These are phyloP conservation scores for Zonitis immaculata DNA, from an alignment of 2,888 invertebrate species.

Conservation along the genomic window DNA sequence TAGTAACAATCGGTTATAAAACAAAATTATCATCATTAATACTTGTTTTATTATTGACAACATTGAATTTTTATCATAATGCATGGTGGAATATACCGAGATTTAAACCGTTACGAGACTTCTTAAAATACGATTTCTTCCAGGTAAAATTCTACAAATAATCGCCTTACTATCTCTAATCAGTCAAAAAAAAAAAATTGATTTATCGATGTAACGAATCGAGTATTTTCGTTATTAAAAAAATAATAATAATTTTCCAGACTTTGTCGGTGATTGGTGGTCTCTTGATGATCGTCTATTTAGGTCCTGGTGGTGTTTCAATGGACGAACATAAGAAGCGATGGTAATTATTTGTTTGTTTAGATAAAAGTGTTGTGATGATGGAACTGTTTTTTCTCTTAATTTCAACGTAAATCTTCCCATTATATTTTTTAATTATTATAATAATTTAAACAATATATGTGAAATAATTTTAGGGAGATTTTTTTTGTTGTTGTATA, in stretches of 20 bases:
- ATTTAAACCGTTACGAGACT: conserved; percentile 95
- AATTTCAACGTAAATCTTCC: background rate
- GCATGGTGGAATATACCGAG: conserved; percentile 97
- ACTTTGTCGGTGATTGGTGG: conserved; percentile 98
- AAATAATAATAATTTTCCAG: conserved; percentile 57
- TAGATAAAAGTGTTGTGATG: conserved; percentile 14
- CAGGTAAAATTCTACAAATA: too few relatives aligned
- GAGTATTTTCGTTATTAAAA: too few relatives aligned
- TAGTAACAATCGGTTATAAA: conserved; percentile 96
- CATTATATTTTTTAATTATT: too few relatives aligned
- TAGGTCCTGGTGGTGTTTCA: conserved; percentile 97
- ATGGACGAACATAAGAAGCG: conserved; percentile 99
- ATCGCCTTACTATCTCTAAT: too few relatives aligned
- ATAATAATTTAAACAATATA: conserved; percentile 2
- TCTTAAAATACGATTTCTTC: conserved; percentile 99
- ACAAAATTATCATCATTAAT: conserved; percentile 96
- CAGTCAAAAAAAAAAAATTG: too few relatives aligned
- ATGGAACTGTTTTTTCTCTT: conserved; percentile 7
- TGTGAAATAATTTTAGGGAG: background rate
- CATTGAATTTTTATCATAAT: conserved; percentile 95
- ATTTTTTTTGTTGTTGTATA: conserved; percentile 1
- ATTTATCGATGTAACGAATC: too few relatives aligned
- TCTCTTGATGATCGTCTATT: conserved; percentile 93
- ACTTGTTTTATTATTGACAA: conserved; percentile 80
- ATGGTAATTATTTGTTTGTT: conserved; percentile 84